phyloP scores from a whole-genome alignment of 2,888 invertebrate species.

The Brachylomia viminalis region DNA sequence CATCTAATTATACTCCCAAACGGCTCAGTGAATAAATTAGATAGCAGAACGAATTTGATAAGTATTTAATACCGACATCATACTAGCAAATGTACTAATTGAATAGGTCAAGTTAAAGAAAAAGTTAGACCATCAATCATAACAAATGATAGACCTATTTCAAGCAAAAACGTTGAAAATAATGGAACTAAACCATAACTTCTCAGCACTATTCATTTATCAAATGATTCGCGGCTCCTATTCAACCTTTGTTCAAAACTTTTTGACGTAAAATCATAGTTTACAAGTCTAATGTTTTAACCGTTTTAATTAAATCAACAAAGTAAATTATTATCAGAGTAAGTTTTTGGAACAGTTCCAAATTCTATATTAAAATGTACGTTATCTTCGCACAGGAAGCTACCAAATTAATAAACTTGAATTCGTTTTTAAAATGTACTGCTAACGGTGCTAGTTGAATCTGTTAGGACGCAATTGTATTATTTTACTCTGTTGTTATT shows the following conservation, averaged over 20 bases:
- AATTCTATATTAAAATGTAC: conserved; percentile 58
- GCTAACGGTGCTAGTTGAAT: conserved; percentile 22
- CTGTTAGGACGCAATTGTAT: conserved; percentile 23
- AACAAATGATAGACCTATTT: conserved; percentile 23
- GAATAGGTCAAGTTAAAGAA: conserved; percentile 10
- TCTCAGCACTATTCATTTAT: conserved; percentile 44
- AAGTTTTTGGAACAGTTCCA: conserved; percentile 63
- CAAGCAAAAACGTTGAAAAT: conserved; percentile 49
- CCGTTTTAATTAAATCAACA: conserved; percentile 65
- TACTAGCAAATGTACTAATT: not conserved
- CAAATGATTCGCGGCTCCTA: conserved; percentile 53
- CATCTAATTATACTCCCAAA: conserved; percentile 32
- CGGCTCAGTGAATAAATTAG: conserved; percentile 25
- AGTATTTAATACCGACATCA: conserved; percentile 6
- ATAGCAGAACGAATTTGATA: conserved; percentile 21
- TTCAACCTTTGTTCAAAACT: conserved; percentile 50
- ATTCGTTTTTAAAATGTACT: conserved; percentile 50
- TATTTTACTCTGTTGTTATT: conserved; percentile 23
- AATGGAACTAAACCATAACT: conserved; percentile 44
- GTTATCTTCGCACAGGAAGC: conserved; percentile 54
- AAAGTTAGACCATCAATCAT: conserved; percentile 26
- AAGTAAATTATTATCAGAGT: conserved; percentile 56
- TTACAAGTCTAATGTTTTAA: conserved; percentile 55
- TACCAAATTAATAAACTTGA: conserved; percentile 60
- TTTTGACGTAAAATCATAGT: conserved; percentile 54